Evolutionary conservation across 1,140 invertebrate genomes (phyloP).

Genomic region (Holotrichia oblita): DNA sequence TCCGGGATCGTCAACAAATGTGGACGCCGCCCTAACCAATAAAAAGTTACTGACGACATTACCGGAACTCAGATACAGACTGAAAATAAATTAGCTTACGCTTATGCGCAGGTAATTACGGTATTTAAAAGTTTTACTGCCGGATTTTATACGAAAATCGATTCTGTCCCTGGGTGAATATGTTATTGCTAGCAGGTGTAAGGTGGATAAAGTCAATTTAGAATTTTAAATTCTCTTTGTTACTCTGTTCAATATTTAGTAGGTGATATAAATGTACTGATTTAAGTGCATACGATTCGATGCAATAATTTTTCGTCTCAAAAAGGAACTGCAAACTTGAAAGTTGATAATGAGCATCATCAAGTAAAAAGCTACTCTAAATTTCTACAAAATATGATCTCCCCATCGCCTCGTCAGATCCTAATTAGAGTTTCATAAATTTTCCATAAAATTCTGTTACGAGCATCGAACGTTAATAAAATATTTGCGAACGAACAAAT

Average conservation of each 20-base stretch:
- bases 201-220: not conserved
- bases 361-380: no score
- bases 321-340: no score
- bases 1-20: not conserved
- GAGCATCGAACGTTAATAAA: no score
- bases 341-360: no score
- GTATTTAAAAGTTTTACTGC: not conserved
- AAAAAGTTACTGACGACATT: conserved; percentile 4
- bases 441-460: no score
- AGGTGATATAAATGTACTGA: not conserved
- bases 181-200: not conserved
- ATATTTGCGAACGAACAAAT: no score
- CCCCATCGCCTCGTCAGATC: no score
- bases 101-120: not conserved
- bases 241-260: not conserved
- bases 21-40: not conserved
- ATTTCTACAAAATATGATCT: no score
- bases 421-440: no score
- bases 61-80: not conserved
- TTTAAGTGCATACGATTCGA: no score
- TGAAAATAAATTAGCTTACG: not conserved
- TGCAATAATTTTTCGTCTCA: no score
- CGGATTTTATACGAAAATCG: not conserved
- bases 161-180: not conserved
- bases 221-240: not conserved